phyloP scores from a whole-genome alignment of 1,140 invertebrate genomes.

The Aphaenogaster floridana region DNA sequence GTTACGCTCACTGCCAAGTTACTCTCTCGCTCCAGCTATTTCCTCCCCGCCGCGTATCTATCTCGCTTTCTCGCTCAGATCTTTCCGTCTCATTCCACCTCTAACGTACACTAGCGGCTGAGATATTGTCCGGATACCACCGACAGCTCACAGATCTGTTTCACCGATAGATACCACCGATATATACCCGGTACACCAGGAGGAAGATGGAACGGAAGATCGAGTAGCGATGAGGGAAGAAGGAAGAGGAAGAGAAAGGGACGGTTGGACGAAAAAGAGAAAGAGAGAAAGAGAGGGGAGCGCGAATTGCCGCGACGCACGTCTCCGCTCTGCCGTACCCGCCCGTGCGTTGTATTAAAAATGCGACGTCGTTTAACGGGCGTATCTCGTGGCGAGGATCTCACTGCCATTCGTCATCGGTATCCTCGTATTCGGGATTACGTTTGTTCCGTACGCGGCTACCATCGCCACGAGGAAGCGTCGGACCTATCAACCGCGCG shows the following conservation, averaged over 20 bases:
- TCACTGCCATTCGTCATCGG: conserved; percentile 79
- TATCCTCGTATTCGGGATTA: conserved; percentile 77
- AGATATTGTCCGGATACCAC: conserved; percentile 82
- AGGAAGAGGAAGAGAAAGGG: conserved; percentile 23
- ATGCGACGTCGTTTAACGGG: conserved; percentile 80
- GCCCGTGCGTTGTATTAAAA: conserved; percentile 78
- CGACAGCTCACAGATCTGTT: conserved; percentile 82
- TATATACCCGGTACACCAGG: conserved; percentile 68
- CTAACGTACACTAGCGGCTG: conserved; percentile 58
- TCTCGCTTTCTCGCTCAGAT: conserved; percentile 34
- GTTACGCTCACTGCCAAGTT: conserved; percentile 80
- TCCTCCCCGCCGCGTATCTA: background rate
- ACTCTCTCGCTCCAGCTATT: conserved; percentile 45
- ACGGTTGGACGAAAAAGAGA: background rate
- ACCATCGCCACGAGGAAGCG: conserved; percentile 50
- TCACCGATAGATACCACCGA: conserved; percentile 79
- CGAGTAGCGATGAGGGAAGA: conserved; percentile 47
- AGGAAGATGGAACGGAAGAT: conserved; percentile 72
- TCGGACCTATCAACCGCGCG: conserved; percentile 23
- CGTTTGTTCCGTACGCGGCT: conserved; percentile 50
- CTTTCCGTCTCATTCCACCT: conserved; percentile 33
- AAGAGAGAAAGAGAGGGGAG: conserved; percentile 35
- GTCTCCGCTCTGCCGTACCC: conserved; percentile 63
- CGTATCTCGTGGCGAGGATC: conserved; percentile 76
- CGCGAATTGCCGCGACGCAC: conserved; percentile 67